phyloP scores from a whole-genome alignment of 2,113 vertebrate genomes.

The Tyrannus savana region DNA sequence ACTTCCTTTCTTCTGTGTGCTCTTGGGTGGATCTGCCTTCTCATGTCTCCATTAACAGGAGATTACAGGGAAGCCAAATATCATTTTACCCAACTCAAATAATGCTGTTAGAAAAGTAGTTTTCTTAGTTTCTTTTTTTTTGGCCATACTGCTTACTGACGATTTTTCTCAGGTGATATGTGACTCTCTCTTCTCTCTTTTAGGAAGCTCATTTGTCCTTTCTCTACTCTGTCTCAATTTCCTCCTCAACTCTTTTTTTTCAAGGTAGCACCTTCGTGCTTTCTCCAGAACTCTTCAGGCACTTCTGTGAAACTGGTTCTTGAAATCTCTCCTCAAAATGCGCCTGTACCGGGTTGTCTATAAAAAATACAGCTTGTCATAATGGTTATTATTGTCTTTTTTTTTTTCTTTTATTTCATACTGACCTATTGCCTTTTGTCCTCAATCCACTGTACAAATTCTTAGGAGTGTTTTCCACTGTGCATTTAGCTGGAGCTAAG shows the following conservation, averaged over 20 bases:
- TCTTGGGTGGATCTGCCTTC: background rate
- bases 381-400: background rate
- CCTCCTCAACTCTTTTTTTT: background rate
- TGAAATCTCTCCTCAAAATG: background rate
- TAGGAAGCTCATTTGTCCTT: background rate
- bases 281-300: background rate
- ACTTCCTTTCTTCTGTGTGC: background rate
- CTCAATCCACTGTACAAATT: background rate
- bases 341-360: background rate
- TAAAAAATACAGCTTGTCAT: background rate
- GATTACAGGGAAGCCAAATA: background rate
- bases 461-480: background rate
- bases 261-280: background rate
- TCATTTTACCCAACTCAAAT: background rate
- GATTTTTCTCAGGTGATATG: background rate
- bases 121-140: background rate
- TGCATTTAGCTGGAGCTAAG: background rate
- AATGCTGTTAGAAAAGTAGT: background rate
- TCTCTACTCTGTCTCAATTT: background rate
- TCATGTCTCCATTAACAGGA: background rate
- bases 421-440: background rate
- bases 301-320: background rate
- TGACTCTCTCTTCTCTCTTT: background rate
- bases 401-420: background rate
- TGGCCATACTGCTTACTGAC: background rate